phyloP scores from a whole-genome alignment of 2,888 invertebrate genomes.

The Apodemia hepburni region DNA sequence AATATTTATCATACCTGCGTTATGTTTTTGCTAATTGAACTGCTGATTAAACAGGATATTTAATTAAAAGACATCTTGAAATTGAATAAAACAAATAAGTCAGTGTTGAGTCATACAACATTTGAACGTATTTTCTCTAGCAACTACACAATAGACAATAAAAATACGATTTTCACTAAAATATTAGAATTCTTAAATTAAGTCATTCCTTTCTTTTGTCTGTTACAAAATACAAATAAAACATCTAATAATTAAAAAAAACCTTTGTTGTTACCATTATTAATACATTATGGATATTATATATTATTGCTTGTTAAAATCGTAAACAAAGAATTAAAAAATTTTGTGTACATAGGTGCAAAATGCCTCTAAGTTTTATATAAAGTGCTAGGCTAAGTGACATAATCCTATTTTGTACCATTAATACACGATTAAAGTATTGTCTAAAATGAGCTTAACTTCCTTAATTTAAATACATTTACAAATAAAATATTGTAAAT shows the following conservation, averaged over 20 bases:
- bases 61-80: no score
- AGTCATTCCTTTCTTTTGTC: background rate
- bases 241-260: background rate
- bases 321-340: background rate
- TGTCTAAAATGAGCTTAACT: conserved; percentile 61
- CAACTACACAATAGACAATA: background rate
- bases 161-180: background rate
- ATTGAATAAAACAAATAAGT: background rate
- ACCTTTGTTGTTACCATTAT: background rate
- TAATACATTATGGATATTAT: background rate
- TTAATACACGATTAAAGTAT: conserved; percentile 54
- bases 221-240: background rate
- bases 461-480: conserved; percentile 23
- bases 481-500: conserved; percentile 10
- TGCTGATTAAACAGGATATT: no score
- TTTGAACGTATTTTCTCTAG: background rate
- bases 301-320: conserved; percentile 1
- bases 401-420: conserved; percentile 69
- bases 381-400: conserved; percentile 21
- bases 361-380: conserved; percentile 19
- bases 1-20: no score
- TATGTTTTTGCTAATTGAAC: no score
- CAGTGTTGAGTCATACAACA: background rate
- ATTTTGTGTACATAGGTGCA: conserved; percentile 28
- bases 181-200: background rate